A percentile compares a stretch with the other conserved stretches of the same genome.
These are phyloP conservation scores for Itoplectis maculator DNA, from an alignment of 2,888 invertebrate species.

Conservation along the genomic window DNA sequence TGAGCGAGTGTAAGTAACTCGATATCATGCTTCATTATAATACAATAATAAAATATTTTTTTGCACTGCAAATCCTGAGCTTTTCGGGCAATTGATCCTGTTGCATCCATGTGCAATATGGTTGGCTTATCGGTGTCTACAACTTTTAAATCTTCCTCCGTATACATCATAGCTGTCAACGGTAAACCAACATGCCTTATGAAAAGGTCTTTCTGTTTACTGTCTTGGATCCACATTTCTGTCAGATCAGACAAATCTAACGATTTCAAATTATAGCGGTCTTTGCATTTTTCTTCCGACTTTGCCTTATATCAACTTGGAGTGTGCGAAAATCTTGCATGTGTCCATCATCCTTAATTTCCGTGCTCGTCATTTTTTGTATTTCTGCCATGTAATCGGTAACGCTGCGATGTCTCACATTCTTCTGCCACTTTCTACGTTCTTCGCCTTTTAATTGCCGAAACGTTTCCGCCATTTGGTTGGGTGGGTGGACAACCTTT, in stretches of 20 bases:
- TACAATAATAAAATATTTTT: slow-evolving; percentile 57
- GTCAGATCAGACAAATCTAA: slow-evolving; percentile 25
- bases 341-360: slow-evolving; percentile 35
- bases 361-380: neutral
- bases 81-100: slow-evolving; percentile 55
- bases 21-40: slow-evolving; percentile 14
- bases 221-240: slow-evolving; percentile 9
- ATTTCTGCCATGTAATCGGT: neutral
- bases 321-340: slow-evolving; percentile 31
- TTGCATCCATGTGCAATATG: slow-evolving; percentile 64
- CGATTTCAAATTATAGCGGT: neutral
- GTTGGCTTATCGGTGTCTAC: neutral
- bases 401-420: neutral
- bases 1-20: too few species aligned
- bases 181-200: slow-evolving; percentile 19
- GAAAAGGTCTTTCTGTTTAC: slow-evolving; percentile 28
- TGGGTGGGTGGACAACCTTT: neutral
- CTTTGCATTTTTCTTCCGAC: slow-evolving; percentile 29
- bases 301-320: neutral
- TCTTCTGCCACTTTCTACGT: neutral
- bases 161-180: slow-evolving; percentile 39
- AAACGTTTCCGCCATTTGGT: neutral
- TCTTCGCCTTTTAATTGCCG: neutral
- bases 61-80: slow-evolving; percentile 53
- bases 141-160: slow-evolving; percentile 19